Conservation (phyloP, 2,113 vertebrate genomes). For the Pachypanchax playfairii region DNA sequence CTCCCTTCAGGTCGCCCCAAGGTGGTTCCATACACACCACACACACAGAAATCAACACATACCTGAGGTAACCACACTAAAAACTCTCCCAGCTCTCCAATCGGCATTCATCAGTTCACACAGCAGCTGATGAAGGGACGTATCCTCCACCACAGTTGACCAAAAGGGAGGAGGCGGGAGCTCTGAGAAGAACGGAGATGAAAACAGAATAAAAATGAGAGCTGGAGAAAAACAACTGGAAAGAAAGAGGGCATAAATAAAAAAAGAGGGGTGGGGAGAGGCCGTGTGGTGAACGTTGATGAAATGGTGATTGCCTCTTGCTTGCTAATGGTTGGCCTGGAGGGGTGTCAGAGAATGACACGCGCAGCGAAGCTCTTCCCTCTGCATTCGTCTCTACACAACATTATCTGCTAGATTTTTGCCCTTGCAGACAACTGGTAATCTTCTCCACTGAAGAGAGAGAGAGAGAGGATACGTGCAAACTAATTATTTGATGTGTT, state of each 20-base stretch:
- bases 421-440: constrained; percentile 34
- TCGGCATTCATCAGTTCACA: constrained; percentile 47
- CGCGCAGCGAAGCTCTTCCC: constrained; percentile 58
- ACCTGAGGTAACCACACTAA: constrained; percentile 1
- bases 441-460: constrained; percentile 16
- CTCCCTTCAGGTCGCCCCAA: constrained; percentile 15
- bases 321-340: constrained; percentile 76
- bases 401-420: constrained; percentile 32
- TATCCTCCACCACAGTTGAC: constrained; percentile 25
- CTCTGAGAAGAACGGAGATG: constrained; percentile 41
- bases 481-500: constrained; percentile 20
- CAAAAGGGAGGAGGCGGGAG: constrained; percentile 15
- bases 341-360: constrained; percentile 65
- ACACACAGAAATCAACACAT: constrained; percentile 19
- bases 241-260: constrained; percentile 62
- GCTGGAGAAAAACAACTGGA: constrained; percentile 55
- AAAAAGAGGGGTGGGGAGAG: constrained; percentile 44
- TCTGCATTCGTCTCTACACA: constrained; percentile 41
- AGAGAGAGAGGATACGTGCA: constrained; percentile 28
- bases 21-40: constrained; percentile 22
- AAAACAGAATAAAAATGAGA: constrained; percentile 65
- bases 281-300: constrained; percentile 64
- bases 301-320: constrained; percentile 80
- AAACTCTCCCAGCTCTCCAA: constrained; percentile 28
- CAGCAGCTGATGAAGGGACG: constrained; percentile 33